Conservation (phyloP, 2,888 invertebrate species). For the Drosophila melanosoma region DNA sequence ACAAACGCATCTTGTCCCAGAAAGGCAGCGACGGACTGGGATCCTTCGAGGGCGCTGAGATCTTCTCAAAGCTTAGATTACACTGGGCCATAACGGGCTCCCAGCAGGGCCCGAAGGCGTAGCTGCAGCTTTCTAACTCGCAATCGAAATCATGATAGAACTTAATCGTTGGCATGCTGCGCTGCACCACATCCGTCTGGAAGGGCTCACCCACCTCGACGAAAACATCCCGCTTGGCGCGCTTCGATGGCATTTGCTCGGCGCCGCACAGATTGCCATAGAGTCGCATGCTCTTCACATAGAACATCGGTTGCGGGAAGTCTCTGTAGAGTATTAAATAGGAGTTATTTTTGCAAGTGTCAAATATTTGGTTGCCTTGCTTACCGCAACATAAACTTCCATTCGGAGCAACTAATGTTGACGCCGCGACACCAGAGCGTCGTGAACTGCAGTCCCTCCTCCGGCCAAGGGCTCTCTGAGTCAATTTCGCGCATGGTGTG, state of each 20-base stretch:
- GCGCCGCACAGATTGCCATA: constrained; percentile 97
- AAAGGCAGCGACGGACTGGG: constrained; percentile 97
- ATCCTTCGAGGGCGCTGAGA: constrained; percentile 93
- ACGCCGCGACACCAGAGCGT: constrained; percentile 97
- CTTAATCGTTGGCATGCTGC: constrained; percentile 97
- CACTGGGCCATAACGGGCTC: constrained; percentile 90
- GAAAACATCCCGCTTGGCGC: constrained; percentile 85
- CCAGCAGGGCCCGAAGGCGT: constrained; percentile 99
- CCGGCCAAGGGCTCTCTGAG: constrained; percentile 95
- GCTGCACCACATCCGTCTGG: constrained; percentile 91
- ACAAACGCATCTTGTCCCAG: constrained; percentile 98
- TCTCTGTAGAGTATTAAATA: constrained; percentile 87
- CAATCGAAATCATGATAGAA: constrained; percentile 99
- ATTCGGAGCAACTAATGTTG: constrained; percentile 91
- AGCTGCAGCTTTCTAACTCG: constrained; percentile 94
- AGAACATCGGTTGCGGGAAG: constrained; percentile 96
- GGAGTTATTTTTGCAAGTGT: neutral
- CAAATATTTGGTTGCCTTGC: neutral
- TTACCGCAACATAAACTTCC: constrained; percentile 91
- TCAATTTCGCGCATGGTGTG: constrained; percentile 92
- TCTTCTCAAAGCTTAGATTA: constrained; percentile 92
- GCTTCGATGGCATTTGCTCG: constrained; percentile 91
- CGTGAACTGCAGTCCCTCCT: constrained; percentile 94
- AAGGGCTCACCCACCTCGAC: constrained; percentile 94
- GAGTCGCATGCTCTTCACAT: constrained; percentile 92